Evolutionary conservation across 2,888 invertebrate species (phyloP).

Genomic region (Listrodromus nycthemerus): DNA sequence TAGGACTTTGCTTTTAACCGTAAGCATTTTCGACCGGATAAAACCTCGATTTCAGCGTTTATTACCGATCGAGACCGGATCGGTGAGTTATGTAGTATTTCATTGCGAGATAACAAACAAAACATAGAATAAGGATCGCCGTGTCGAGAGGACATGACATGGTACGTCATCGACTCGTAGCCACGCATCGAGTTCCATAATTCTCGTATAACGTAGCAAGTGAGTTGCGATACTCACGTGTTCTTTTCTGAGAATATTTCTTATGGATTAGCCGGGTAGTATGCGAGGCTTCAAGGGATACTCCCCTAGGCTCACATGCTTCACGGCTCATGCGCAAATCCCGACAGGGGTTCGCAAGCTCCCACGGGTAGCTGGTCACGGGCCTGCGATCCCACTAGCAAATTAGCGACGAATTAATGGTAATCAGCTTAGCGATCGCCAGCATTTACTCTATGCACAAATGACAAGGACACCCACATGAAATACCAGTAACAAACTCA

Average conservation of each 20-base stretch:
- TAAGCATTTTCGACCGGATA: too few species aligned
- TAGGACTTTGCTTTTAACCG: too few species aligned
- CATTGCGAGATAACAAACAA: too few species aligned
- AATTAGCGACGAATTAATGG: conserved; percentile 70
- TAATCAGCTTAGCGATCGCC: conserved; percentile 49
- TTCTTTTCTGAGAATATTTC: conserved; percentile 49
- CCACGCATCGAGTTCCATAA: too few species aligned
- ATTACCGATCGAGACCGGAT: too few species aligned
- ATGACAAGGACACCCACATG: not conserved
- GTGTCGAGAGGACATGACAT: too few species aligned
- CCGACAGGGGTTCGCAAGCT: conserved; percentile 19
- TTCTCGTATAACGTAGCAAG: too few species aligned
- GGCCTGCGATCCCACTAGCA: conserved; percentile 66
- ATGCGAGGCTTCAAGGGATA: not conserved
- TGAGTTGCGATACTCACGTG: not conserved
- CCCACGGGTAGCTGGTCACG: conserved; percentile 40
- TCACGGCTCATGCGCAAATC: not conserved
- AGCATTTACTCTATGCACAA: not conserved
- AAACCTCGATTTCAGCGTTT: too few species aligned
- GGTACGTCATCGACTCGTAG: too few species aligned
- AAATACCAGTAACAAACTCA: conserved; percentile 7
- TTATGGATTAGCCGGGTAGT: not conserved
- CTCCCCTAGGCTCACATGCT: not conserved
- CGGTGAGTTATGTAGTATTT: too few species aligned
- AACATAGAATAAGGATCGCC: too few species aligned